Evolutionary conservation across 2,797 vertebrate genomes (phyloP), one percentile per base, ranked within the genome.

Genomic region (Menidia menidia): DNA sequence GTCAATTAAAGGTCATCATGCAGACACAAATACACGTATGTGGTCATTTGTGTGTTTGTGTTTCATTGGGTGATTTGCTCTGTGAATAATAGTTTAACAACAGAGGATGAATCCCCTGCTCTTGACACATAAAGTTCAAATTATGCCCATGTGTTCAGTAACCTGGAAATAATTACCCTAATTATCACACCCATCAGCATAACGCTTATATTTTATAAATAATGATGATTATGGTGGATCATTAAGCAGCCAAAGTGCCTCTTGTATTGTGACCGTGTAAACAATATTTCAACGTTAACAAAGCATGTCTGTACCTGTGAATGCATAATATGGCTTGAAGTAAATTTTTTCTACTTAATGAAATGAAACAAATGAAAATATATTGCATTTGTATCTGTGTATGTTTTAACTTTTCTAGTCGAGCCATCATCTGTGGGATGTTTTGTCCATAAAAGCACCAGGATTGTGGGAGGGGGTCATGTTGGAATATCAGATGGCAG

Each of bases 381-480:
- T 19, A 55, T 50, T 31, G n/a, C 41, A 45, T 79, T 6, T 73
- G 2, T 71, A 10, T 64, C 2, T 73, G n/a, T 64, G 10, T 63
- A 41, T 68, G 64, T 54, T 32, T 77, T 4, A 81, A 0, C 15
- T 54, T 50, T 71, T 75, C 30, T 64, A 90, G 90, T 71, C 57
- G 90, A 90, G 52, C 64, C 82, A 56, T 85, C 90, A 65, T 68
- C 89, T 48, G 82, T 89, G 60, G 80, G 77, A 6, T 95, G 94
- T 80, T 92, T 93, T 71, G 58, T 94, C 75, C 94, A 94, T 80
- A 94, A 93, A 79, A 88, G 76, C 75, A 87, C 89, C 56, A 93
- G 98, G 90, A 97, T 99, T 64, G 96, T 99, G 60, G 98, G 98
- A 77, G 98, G 97, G 68, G 94, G 93, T 88, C 96, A 95, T 61